Evolutionary conservation across 2,888 invertebrate species (phyloP).

Genomic region (Strigamia maritima): DNA sequence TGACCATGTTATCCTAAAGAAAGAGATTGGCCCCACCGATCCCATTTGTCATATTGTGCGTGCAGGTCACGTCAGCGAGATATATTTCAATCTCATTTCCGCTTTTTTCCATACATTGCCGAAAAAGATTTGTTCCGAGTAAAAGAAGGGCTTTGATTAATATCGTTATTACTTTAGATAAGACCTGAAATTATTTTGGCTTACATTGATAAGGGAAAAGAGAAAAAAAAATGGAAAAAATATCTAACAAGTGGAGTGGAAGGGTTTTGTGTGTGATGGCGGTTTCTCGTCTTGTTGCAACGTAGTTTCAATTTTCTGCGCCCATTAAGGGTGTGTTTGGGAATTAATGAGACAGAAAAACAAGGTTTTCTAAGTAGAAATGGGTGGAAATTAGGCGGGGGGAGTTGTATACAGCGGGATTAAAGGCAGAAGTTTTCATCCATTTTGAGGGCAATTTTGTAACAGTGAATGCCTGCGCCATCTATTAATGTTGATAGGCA

Average conservation of each 20-base stretch:
- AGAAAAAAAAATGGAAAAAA: not conserved
- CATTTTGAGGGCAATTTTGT: slow-evolving; percentile 1
- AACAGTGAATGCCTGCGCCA: slow-evolving; percentile 10
- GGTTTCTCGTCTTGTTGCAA: not conserved
- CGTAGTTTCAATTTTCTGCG: not conserved
- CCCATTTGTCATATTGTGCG: slow-evolving; percentile 33
- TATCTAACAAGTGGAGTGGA: not conserved
- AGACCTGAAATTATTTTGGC: not conserved
- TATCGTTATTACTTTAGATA: slow-evolving; percentile 15
- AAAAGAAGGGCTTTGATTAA: slow-evolving; percentile 3
- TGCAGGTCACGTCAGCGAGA: slow-evolving; percentile 34
- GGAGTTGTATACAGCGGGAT: not conserved
- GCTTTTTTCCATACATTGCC: slow-evolving; percentile 16
- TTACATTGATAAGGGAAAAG: not conserved
- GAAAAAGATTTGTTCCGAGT: slow-evolving; percentile 17
- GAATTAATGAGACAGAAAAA: slow-evolving; percentile 15
- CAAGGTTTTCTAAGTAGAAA: slow-evolving; percentile 9
- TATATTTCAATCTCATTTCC: slow-evolving; percentile 15
- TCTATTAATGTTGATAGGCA: slow-evolving; percentile 15
- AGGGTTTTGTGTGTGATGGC: not conserved
- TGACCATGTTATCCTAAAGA: slow-evolving; percentile 36
- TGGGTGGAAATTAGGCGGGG: not conserved
- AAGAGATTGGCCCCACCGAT: slow-evolving; percentile 23
- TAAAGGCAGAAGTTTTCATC: slow-evolving; percentile 15
- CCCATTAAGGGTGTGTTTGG: not conserved